Evolutionary conservation across 2,113 vertebrate species (phyloP).

Genomic region (Monopterus albus): DNA sequence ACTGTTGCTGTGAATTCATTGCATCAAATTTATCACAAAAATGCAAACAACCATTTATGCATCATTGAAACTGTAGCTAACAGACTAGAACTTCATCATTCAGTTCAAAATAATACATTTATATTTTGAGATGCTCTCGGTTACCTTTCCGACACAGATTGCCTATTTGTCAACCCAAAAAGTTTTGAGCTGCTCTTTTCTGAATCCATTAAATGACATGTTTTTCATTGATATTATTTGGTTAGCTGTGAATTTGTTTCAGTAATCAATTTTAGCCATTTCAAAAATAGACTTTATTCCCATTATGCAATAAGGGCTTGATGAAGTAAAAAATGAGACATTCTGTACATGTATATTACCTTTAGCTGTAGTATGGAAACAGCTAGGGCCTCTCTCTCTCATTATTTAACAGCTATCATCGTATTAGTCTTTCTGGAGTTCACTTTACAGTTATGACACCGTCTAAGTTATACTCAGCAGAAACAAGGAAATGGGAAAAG

Average conservation of each 20-base stretch:
- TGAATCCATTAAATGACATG: neutral
- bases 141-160: neutral
- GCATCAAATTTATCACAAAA: neutral
- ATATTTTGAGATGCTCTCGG: neutral
- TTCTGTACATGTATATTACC: constrained; percentile 11
- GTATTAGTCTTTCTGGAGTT: constrained; percentile 37
- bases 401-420: constrained; percentile 50
- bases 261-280: constrained; percentile 8
- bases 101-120: neutral
- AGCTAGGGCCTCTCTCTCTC: constrained; percentile 25
- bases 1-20: neutral
- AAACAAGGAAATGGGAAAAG: constrained; percentile 26
- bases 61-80: neutral
- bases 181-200: neutral
- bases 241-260: constrained; percentile 10
- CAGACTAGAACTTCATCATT: neutral
- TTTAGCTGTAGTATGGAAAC: constrained; percentile 35
- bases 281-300: constrained; percentile 15
- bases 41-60: neutral
- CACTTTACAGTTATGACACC: constrained; percentile 27
- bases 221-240: neutral
- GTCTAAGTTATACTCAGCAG: constrained; percentile 40
- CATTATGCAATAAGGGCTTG: constrained; percentile 15
- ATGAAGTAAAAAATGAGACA: constrained; percentile 19
- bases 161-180: neutral